These are phyloP conservation scores for Stercorarius parasiticus DNA, from an alignment of 2,113 vertebrate genomes.

Conservation along the genomic window DNA sequence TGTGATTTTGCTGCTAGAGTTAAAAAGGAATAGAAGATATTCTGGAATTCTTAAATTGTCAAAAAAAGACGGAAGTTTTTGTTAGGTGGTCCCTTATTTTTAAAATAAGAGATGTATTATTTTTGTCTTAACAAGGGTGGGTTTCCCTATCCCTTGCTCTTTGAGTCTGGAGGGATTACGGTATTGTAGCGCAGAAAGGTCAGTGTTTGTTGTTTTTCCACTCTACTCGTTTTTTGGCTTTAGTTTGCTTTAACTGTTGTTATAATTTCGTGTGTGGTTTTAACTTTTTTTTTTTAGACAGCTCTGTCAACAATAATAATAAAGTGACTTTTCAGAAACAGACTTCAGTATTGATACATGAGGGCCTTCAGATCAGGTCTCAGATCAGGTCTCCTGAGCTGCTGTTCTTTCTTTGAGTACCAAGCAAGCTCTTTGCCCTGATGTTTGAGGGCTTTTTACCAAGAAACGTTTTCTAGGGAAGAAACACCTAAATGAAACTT, in stretches of 20 bases:
- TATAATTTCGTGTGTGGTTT: background rate
- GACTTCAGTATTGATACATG: background rate
- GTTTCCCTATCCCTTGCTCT: background rate
- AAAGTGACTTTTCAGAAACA: background rate
- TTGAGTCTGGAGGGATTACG: background rate
- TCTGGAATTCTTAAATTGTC: background rate
- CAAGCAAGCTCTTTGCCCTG: background rate
- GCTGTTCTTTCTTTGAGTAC: background rate
- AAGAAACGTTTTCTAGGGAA: background rate
- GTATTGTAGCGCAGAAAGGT: background rate
- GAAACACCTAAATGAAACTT: background rate
- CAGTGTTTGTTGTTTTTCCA: background rate
- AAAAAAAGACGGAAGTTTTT: background rate
- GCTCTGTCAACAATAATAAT: background rate
- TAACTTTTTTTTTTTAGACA: background rate
- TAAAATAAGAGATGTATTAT: background rate
- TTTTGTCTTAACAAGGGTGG: background rate
- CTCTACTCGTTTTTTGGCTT: background rate
- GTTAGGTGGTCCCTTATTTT: background rate
- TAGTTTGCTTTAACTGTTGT: background rate
- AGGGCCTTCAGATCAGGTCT: background rate
- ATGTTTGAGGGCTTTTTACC: background rate
- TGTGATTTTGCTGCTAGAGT: background rate
- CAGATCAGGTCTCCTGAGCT: background rate
- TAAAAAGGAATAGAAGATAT: background rate